Conservation (phyloP, 2,888 invertebrate species). For the Acanthosepion esculentum region DNA sequence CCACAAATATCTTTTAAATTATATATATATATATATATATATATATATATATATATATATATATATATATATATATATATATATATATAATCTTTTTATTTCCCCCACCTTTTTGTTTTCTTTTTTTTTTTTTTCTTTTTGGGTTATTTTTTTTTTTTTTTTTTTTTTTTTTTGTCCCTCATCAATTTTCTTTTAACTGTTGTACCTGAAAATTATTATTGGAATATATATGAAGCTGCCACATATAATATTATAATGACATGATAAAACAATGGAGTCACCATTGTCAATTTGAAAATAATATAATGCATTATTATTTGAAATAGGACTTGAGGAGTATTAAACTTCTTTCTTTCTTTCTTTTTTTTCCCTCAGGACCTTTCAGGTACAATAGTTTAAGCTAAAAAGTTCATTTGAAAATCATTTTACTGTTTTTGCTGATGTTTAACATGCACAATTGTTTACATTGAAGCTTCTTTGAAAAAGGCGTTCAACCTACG, state of each 20-base stretch:
- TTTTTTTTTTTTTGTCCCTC: background rate
- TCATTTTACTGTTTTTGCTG: slow-evolving; percentile 17
- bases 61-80: no score
- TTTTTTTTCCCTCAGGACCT: background rate
- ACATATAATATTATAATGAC: background rate
- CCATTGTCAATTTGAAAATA: background rate
- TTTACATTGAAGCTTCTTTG: background rate
- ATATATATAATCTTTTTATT: no score
- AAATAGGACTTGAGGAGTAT: no score
- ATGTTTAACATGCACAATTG: slow-evolving; percentile 33
- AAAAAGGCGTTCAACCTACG: background rate
- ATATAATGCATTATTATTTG: no score
- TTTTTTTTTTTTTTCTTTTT: background rate
- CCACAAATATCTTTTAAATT: no score
- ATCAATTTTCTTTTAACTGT: background rate
- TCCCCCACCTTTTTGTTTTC: background rate
- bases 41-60: no score
- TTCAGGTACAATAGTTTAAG: slow-evolving; percentile 20
- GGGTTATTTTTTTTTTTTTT: background rate
- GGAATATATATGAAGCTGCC: background rate
- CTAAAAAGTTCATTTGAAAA: background rate
- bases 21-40: no score
- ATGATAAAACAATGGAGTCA: background rate
- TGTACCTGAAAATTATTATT: background rate
- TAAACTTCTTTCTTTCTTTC: no score